Conservation (phyloP, 2,797 vertebrate species). For the Tokudaia muenninki region DNA sequence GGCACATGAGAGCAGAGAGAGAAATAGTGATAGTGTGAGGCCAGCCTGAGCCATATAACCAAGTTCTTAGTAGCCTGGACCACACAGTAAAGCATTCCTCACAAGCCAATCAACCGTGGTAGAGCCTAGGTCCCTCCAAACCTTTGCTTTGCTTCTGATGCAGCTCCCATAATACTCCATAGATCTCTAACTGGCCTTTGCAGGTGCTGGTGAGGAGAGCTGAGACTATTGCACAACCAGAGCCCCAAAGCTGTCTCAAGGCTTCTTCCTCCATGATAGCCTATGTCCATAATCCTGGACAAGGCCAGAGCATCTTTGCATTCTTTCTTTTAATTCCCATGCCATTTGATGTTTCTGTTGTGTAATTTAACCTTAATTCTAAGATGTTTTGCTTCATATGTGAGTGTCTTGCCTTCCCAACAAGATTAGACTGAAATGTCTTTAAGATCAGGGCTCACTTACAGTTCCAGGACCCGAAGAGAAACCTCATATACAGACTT, state of each 20-base stretch:
- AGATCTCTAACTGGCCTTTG: not conserved
- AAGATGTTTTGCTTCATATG: constrained; percentile 59
- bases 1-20: not conserved
- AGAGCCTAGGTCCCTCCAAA: not conserved
- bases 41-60: not conserved
- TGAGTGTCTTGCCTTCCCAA: constrained; percentile 43
- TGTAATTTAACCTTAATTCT: constrained; percentile 75
- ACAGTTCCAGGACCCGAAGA: not conserved
- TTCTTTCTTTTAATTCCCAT: constrained; percentile 65
- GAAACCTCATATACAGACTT: not conserved
- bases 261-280: not conserved
- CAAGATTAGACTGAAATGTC: constrained; percentile 51
- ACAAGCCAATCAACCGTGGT: not conserved
- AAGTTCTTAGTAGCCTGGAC: not conserved
- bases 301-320: constrained; percentile 46
- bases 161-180: not conserved
- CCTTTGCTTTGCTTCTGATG: constrained; percentile 26
- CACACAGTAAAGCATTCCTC: not conserved
- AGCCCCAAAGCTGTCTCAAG: not conserved
- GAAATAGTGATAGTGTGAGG: not conserved
- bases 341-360: constrained; percentile 48
- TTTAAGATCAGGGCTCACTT: constrained; percentile 21
- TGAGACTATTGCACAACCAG: not conserved
- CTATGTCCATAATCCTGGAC: constrained; percentile 30
- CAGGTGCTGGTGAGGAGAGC: not conserved